Evolutionary conservation across 1,140 invertebrate genomes (phyloP).

Genomic region (Drosophila ohnishii): DNA sequence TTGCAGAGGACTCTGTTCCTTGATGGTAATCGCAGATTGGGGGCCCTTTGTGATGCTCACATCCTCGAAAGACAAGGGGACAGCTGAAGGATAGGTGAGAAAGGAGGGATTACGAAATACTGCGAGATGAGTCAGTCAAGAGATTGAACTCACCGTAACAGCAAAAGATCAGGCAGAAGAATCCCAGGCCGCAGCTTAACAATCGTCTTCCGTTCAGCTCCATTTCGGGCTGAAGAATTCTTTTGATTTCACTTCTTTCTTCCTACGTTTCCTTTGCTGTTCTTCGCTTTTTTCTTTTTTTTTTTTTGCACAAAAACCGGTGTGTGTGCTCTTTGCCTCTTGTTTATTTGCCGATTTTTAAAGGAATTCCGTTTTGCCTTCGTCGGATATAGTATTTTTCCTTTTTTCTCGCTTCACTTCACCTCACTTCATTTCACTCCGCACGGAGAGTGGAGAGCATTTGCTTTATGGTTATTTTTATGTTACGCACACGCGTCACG

Average conservation of each 20-base stretch:
- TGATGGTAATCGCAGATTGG: conserved; percentile 29
- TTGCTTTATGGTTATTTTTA: conserved; percentile 75
- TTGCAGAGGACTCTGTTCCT: conserved; percentile 59
- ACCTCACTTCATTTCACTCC: conserved; percentile 54
- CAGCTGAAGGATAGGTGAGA: conserved; percentile 19
- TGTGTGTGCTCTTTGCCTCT: conserved; percentile 35
- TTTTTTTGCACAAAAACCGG: conserved; percentile 57
- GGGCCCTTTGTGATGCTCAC: conserved; percentile 54
- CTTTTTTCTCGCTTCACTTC: conserved; percentile 32
- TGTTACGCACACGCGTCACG: conserved; percentile 79
- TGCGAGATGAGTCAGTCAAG: conserved; percentile 33
- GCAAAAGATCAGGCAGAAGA: conserved; percentile 60
- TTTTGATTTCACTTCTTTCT: conserved; percentile 34
- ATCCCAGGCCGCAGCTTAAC: conserved; percentile 46
- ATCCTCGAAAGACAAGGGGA: conserved; percentile 41
- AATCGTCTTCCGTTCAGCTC: conserved; percentile 58
- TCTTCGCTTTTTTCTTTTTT: conserved; percentile 19
- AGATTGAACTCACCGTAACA: conserved; percentile 43
- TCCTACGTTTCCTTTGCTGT: conserved; percentile 29
- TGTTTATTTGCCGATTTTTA: conserved; percentile 44
- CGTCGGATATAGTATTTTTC: conserved; percentile 16
- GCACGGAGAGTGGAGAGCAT: conserved; percentile 35
- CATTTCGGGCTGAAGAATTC: conserved; percentile 35
- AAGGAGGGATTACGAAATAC: conserved; percentile 14
- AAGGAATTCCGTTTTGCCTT: conserved; percentile 55